phyloP scores from a whole-genome alignment of 2,113 vertebrate genomes.

The Columbina picui region DNA sequence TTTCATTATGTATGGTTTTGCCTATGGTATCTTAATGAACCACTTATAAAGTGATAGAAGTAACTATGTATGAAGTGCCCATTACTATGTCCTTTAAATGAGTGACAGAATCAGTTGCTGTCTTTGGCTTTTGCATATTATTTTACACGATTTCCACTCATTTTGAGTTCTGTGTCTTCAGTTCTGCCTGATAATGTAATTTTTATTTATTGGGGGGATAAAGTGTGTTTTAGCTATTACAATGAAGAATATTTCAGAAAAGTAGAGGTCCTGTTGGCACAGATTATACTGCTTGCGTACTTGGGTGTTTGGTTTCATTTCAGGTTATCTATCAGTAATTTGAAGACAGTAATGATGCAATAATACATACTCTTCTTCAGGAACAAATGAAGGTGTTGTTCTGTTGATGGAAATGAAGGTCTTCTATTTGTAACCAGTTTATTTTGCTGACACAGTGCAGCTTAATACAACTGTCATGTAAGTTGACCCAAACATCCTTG shows the following conservation, averaged over 20 bases:
- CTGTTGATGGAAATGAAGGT: neutral
- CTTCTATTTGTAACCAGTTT: neutral
- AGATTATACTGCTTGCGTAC: neutral
- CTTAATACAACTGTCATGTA: neutral
- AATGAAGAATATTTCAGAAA: rapidly evolving
- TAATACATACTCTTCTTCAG: neutral
- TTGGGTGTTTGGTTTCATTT: neutral
- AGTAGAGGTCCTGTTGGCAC: neutral
- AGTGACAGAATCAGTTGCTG: neutral
- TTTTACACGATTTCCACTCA: neutral
- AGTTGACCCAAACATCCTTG: neutral
- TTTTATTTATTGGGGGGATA: neutral
- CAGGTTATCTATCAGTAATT: neutral
- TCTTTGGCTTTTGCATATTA: neutral
- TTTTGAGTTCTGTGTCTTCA: neutral
- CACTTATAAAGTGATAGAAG: neutral
- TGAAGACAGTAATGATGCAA: neutral
- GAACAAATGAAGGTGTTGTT: neutral
- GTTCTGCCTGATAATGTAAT: neutral
- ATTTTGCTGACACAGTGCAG: neutral
- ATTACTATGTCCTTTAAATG: neutral
- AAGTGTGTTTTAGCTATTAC: neutral
- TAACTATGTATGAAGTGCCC: neutral
- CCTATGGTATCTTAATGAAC: neutral
- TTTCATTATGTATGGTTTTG: neutral